phyloP scores from a whole-genome alignment of 2,888 invertebrate genomes.

The Melanophora roralis region DNA sequence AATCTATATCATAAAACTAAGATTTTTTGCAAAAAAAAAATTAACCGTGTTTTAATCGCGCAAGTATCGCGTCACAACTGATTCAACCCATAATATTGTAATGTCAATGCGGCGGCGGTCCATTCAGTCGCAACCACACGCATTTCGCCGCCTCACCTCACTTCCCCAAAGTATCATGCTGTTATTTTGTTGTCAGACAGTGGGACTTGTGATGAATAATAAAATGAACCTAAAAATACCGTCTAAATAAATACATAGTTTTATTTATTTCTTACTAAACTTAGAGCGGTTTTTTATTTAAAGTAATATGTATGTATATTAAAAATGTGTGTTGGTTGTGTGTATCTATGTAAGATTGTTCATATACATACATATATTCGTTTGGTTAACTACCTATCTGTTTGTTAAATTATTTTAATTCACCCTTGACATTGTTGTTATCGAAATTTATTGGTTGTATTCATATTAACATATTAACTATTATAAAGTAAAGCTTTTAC shows the following conservation, averaged over 20 bases:
- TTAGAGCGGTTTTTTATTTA: not conserved
- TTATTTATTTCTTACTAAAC: not conserved
- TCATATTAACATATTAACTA: not conserved
- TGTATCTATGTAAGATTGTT: too few relatives aligned
- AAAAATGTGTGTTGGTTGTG: not conserved
- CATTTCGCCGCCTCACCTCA: conserved; percentile 48
- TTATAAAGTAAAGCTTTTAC: not conserved
- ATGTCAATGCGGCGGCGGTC: conserved; percentile 62
- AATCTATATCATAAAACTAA: too few relatives aligned
- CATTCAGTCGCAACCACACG: conserved; percentile 62
- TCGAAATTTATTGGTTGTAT: not conserved
- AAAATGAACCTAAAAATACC: not conserved
- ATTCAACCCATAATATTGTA: conserved; percentile 68
- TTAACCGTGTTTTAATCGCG: conserved; percentile 70
- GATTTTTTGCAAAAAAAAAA: conserved; percentile 35
- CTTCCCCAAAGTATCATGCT: conserved; percentile 24
- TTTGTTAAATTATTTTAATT: not conserved
- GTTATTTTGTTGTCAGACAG: conserved; percentile 39
- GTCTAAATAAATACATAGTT: not conserved
- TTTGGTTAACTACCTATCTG: too few relatives aligned
- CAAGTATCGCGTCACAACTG: conserved; percentile 77
- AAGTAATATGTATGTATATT: not conserved
- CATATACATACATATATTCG: not conserved
- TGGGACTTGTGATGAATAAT: conserved; percentile 17
- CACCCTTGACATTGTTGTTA: not conserved